A percentile compares a stretch with the other conserved stretches of the same genome.
These are phyloP conservation scores for Camelus bactrianus DNA, from an alignment of 2,113 vertebrate genomes.

Conservation along the genomic window DNA sequence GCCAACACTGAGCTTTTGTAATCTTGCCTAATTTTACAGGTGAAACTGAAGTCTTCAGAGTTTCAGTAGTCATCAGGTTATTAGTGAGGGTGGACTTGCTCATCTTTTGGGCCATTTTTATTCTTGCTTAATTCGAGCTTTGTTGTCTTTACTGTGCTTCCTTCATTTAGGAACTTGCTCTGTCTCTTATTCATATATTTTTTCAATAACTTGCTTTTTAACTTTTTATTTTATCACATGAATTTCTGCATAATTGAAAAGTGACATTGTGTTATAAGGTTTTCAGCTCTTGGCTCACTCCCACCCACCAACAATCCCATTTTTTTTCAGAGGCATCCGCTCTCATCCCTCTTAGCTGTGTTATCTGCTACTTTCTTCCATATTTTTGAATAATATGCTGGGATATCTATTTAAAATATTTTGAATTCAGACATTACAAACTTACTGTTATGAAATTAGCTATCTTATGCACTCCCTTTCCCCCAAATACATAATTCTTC, in stretches of 20 bases:
- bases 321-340: neutral
- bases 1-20: neutral
- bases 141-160: neutral
- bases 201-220: conserved; percentile 11
- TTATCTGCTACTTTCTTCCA: neutral
- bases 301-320: neutral
- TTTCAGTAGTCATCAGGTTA: neutral
- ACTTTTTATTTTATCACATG: neutral
- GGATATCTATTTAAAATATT: neutral
- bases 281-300: neutral
- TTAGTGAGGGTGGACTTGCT: neutral
- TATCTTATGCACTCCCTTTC: neutral
- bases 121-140: neutral
- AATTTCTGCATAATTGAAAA: neutral
- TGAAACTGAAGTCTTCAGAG: neutral
- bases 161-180: neutral
- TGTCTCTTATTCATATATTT: neutral
- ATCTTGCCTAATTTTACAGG: neutral
- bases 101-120: neutral
- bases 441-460: neutral
- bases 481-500: neutral
- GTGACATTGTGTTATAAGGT: neutral
- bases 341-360: neutral
- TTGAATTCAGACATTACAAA: neutral
- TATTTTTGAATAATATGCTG: neutral